Evolutionary conservation across 1,140 invertebrate genomes (phyloP), one percentile per base, ranked within the genome.

Genomic region (Chelonus insularis): DNA sequence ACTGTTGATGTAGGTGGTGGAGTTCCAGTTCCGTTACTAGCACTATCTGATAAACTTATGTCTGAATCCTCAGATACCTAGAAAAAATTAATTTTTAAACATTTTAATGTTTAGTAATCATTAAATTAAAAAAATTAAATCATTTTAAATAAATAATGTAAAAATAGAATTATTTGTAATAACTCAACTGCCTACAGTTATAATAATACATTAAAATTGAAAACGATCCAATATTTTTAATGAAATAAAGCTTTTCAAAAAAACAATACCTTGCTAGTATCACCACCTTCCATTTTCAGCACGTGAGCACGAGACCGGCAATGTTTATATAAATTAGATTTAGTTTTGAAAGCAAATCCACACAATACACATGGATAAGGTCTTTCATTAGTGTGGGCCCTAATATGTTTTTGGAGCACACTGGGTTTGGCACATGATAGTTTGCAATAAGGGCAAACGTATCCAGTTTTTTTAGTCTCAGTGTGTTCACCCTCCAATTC

Each of bases 271-370:
- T 79, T 81, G 18, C 68, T 71, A 25, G 83, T 69, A 68, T 88
- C 86, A 21, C 81, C 74, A 25, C 86, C 87, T 61, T 87, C 84
- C 64, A 85, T 77, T 66, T 89, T 86, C 43, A 91, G 84, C 18
- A 88, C 86, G 72, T 96, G 94, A 11, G 93, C 87, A 63, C 92
- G 83, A 0, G 94, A 94, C 65, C 89, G 85, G 69, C 91, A 89
- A 74, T 97, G 94, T 77, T 96, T 97, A 76, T 95, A 95, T 57
- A 96, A 83, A 77, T 97, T 97, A 67, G 93, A 95, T 73, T 94
- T 94, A 1, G 94, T 97, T 79, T 97, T 97, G 81, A 96, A 96
- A 56, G 92, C 91, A 77, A 96, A 93, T 52, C 92, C 93, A 77
- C 94, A 97, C 18, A 89, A 88, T 47, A 85, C 80, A 81, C 94